Base-by-base conservation (phyloP, 2,113 vertebrate genomes). In the Onychostruthus taczanowskii region DNA sequence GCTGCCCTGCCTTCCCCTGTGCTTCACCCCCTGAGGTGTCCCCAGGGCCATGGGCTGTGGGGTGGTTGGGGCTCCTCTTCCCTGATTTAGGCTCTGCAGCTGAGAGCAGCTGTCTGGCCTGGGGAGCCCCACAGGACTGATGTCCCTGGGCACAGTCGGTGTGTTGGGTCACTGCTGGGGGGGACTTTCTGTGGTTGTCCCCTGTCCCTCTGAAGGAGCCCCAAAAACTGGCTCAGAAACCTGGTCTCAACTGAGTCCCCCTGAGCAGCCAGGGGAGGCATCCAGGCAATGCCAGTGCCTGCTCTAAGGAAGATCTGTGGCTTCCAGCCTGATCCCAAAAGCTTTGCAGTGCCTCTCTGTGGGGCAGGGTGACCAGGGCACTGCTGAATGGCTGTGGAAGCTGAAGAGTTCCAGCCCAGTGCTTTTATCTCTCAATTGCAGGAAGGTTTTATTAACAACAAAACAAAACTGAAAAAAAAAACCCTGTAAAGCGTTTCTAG, bases 401-500 rank as follows among this genome's bases (percentile, higher is more conserved):
- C 86, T 69, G 58, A 30, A 87, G 37, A 1, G 1, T 67, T 69
- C 47, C 88, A 61, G 50, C 89, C 63, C 84, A 70, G 85, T 15
- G 68, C 84, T 69, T 44, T 79, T 90, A 84, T 87, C 55, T 81
- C 76, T 76, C 86, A 41, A 55, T 53, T 96, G 66, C 94, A 95
- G 70, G 61, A 74, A 88, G 58, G 87, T 92, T 97, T 96, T 94
- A 93, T 96, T 93, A 97, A 96, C 26, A 37, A 44, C 56, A n/a
- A 70, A 80, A 11, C 41, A 37, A 61, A 86, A 47, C 37, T 7
- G 8, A 11, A 53, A 63, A 89, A 63, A 89, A 43, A 43, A 26
- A 1, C 0, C 5, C 43, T 49, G 7, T 66, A 37, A 80, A 97
- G 72, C 1, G 0, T 89, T 97, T 95, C 84, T 94, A 91, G 93